Evolutionary conservation across 2,113 vertebrate genomes (phyloP), one percentile per base, ranked within the genome.

Genomic region (Chaetura pelagica): DNA sequence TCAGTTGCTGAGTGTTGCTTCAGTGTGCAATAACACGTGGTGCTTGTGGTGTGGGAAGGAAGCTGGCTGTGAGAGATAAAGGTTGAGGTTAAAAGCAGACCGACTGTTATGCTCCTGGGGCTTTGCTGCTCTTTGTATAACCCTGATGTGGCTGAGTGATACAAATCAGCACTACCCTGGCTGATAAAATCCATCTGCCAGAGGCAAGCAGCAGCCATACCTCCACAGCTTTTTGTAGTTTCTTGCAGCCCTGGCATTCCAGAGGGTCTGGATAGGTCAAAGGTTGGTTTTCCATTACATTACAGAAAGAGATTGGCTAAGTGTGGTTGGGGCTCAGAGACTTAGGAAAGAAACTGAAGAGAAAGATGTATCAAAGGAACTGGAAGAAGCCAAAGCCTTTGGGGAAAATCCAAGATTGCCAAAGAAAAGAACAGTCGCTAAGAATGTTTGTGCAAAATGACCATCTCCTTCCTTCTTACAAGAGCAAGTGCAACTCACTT

Each of bases 61-160:
- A 98, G 84, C 97, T 98, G 97, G 96, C 96, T 97, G 95, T 94
- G 92, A 90, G 94, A 97, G 97, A 98, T 98, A 98, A 98, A 94
- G 86, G 76, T 74, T 97, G 97, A 97, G 97, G 97, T 97, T 97
- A 94, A 44, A 89, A 96, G 91, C 94, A 97, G 97, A 90, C 97
- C 44, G 91, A 91, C 95, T 96, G 97, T 97, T 97, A 96, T 3
- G 72, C 82, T 97, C 62, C 64, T 93, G 89, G 88, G 95, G 97
- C 95, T 97, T 96, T 97, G 95, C 91, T 97, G 96, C 96, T 97
- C 97, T 97, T 92, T 96, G 95, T 95, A 97, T 97, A 97, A 97
- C 96, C 93, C 95, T 86, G 71, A 87, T 97, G 96, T 94, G 97
- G 96, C 96, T 77, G 66, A 84, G 93, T 30, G 95, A 97, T 97